Conservation (phyloP, 2,113 vertebrate genomes). For the Odontesthes bonariensis region DNA sequence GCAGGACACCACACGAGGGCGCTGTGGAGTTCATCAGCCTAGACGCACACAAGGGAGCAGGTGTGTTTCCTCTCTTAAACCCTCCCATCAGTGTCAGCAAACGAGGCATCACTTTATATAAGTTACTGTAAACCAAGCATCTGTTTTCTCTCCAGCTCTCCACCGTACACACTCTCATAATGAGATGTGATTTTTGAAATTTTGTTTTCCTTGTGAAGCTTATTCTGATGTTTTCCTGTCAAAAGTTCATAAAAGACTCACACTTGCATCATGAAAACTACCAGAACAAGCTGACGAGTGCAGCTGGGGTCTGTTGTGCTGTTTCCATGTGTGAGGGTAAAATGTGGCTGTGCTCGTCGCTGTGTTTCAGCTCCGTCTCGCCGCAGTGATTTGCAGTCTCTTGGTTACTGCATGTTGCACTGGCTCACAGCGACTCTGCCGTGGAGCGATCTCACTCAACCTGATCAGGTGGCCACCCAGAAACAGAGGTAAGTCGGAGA, state of each 20-base stretch:
- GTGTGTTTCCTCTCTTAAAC: conserved; percentile 75
- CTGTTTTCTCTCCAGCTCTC: background rate
- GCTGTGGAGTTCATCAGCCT: conserved; percentile 90
- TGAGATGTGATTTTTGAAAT: background rate
- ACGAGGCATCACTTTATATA: background rate
- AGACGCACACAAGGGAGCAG: conserved; percentile 91
- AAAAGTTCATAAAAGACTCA: conserved; percentile 1
- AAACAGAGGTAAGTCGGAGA: conserved; percentile 86
- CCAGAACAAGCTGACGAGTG: background rate
- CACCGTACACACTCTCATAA: conserved; percentile 18
- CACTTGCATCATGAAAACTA: background rate
- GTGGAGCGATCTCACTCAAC: conserved; percentile 82
- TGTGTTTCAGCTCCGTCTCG: conserved; percentile 88
- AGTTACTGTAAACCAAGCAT: background rate
- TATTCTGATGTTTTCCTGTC: background rate
- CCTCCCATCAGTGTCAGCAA: background rate
- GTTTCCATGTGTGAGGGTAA: background rate
- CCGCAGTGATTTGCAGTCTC: conserved; percentile 92
- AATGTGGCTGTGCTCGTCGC: background rate
- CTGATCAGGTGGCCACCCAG: conserved; percentile 77
- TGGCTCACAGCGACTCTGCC: conserved; percentile 90
- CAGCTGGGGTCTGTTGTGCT: background rate
- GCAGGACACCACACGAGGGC: conserved; percentile 89
- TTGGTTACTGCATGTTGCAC: conserved; percentile 93
- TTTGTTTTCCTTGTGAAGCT: background rate